These are phyloP conservation scores for Agriopis marginaria DNA, from an alignment of 2,888 invertebrate species.

Conservation along the genomic window DNA sequence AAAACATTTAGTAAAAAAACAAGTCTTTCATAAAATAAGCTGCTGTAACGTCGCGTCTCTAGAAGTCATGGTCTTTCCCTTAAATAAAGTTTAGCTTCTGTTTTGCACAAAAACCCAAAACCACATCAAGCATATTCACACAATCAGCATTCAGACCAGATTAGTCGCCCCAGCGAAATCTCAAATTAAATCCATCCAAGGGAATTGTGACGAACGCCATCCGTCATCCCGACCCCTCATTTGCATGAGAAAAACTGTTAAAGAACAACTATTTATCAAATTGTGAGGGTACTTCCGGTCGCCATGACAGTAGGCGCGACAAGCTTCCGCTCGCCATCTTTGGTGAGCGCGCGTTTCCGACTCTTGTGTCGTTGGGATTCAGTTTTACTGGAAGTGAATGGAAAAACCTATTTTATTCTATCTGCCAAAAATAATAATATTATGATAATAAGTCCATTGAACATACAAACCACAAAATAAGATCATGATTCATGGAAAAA, in stretches of 20 bases:
- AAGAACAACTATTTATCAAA: conserved; percentile 87
- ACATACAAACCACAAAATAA: too few relatives aligned
- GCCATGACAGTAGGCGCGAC: conserved; percentile 84
- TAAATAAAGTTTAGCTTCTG: too few relatives aligned
- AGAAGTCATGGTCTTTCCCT: too few relatives aligned
- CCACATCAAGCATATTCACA: conserved; percentile 51
- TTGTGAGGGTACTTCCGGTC: conserved; percentile 81
- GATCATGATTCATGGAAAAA: too few relatives aligned
- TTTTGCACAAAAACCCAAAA: conserved; percentile 22
- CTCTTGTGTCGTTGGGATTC: conserved; percentile 22
- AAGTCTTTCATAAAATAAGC: too few relatives aligned
- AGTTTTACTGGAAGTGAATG: conserved; percentile 46
- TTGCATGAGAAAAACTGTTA: conserved; percentile 85
- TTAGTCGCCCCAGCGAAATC: conserved; percentile 73
- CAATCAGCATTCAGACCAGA: conserved; percentile 68
- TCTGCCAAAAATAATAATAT: neutral
- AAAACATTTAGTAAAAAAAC: too few relatives aligned
- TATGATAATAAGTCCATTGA: neutral
- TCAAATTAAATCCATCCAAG: conserved; percentile 84
- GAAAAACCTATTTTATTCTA: neutral
- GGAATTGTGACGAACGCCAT: conserved; percentile 84
- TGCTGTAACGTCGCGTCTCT: too few relatives aligned
- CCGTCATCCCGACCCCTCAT: conserved; percentile 84
- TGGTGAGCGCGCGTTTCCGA: conserved; percentile 60
- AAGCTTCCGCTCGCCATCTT: conserved; percentile 82